Percentiles rank a stretch among this genome's conserved stretches.
Conservation (phyloP, 2,888 invertebrate species). For the Philereme transversata region DNA sequence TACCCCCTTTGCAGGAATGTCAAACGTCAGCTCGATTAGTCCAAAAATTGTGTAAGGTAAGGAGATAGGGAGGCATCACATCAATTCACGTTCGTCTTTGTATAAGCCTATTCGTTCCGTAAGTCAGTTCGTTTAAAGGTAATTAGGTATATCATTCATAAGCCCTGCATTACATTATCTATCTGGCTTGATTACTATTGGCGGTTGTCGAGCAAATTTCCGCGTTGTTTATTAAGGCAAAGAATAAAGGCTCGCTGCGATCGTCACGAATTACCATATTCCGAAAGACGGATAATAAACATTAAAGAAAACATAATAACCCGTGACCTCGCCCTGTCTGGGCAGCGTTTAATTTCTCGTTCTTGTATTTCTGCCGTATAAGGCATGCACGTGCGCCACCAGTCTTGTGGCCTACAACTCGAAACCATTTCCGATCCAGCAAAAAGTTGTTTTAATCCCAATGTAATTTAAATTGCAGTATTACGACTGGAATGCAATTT, state of each 20-base stretch:
- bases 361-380: conserved; percentile 77
- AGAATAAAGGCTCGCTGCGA: conserved; percentile 6
- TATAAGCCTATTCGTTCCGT: not conserved
- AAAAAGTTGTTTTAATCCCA: conserved; percentile 38
- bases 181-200: not conserved
- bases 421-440: conserved; percentile 44
- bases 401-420: conserved; percentile 40
- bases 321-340: conserved; percentile 60
- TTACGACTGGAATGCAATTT: conserved; percentile 35
- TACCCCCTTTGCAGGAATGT: not conserved
- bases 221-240: conserved; percentile 3
- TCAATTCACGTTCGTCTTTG: not conserved
- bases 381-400: conserved; percentile 72
- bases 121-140: not conserved
- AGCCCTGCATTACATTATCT: not conserved
- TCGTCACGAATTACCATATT: conserved; percentile 21
- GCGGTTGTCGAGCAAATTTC: conserved; percentile 2
- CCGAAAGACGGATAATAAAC: conserved; percentile 49
- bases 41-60: not conserved
- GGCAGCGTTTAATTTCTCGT: conserved; percentile 73
- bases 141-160: no score
- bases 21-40: not conserved
- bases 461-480: conserved; percentile 33
- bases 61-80: not conserved
- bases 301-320: conserved; percentile 67